phyloP scores from a whole-genome alignment of 2,888 invertebrate genomes.

The Tachina grossa region DNA sequence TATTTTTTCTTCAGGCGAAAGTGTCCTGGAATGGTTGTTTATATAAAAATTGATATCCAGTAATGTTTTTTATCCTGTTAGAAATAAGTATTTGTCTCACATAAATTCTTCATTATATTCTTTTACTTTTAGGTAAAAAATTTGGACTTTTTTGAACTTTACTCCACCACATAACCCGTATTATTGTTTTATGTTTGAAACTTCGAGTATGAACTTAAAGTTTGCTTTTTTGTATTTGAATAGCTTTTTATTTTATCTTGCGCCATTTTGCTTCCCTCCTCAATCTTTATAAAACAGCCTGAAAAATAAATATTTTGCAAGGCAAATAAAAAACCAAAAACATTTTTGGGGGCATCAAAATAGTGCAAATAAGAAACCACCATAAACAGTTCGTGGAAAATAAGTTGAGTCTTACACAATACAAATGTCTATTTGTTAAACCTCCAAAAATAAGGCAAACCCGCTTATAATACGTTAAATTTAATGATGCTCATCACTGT shows the following conservation, averaged over 20 bases:
- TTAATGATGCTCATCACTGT: conserved; percentile 72
- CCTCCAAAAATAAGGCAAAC: conserved; percentile 21
- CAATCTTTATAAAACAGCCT: neutral
- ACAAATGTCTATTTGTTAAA: conserved; percentile 33
- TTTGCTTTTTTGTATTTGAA: conserved; percentile 8
- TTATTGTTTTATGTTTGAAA: conserved; percentile 10
- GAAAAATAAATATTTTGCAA: conserved; percentile 32
- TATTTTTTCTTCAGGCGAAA: too few species aligned
- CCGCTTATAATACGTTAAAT: conserved; percentile 54
- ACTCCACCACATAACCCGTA: neutral
- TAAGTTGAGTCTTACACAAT: neutral
- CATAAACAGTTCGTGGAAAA: conserved; percentile 3
- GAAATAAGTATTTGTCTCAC: too few species aligned
- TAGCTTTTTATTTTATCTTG: conserved; percentile 19
- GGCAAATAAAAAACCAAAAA: conserved; percentile 29
- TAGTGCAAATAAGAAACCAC: conserved; percentile 43
- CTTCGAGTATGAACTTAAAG: conserved; percentile 1
- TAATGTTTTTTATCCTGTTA: too few species aligned
- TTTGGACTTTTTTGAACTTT: neutral
- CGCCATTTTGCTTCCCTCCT: neutral
- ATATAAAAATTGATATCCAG: too few species aligned
- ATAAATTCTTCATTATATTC: too few species aligned
- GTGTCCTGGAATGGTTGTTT: too few species aligned
- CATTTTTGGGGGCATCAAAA: conserved; percentile 49
- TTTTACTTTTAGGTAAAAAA: too few species aligned